These are phyloP conservation scores for Cheilosia soror DNA, from an alignment of 2,888 invertebrate genomes.

Conservation along the genomic window DNA sequence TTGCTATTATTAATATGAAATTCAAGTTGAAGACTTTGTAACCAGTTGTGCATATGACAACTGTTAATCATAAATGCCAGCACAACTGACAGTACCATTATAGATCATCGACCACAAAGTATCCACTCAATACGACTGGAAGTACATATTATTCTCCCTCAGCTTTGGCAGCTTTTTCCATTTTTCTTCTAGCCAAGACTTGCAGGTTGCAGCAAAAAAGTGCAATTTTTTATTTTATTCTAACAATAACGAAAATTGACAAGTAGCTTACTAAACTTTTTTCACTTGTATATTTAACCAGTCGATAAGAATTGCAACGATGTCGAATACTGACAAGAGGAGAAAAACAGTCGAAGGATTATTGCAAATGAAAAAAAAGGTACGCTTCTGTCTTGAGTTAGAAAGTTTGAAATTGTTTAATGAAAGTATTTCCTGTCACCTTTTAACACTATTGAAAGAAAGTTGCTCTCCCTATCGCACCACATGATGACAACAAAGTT, in stretches of 20 bases:
- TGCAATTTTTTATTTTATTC: slow-evolving; percentile 45
- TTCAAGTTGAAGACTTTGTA: slow-evolving; percentile 23
- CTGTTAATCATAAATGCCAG: slow-evolving; percentile 54
- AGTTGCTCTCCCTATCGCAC: not conserved
- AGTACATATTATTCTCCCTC: not conserved
- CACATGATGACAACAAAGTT: slow-evolving; percentile 10
- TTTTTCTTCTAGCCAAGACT: slow-evolving; percentile 9
- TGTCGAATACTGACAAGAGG: slow-evolving; percentile 17
- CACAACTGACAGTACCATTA: slow-evolving; percentile 58
- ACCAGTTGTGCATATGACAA: slow-evolving; percentile 16
- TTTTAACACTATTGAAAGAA: slow-evolving; percentile 11
- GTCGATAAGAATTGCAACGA: slow-evolving; percentile 26
- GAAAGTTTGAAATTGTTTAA: slow-evolving; percentile 57
- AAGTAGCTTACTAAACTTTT: slow-evolving; percentile 26
- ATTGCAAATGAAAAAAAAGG: not conserved
- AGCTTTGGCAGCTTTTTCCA: not conserved
- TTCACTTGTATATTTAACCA: not conserved
- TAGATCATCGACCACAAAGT: slow-evolving; percentile 49
- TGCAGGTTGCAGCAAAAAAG: slow-evolving; percentile 20
- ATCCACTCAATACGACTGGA: slow-evolving; percentile 22
- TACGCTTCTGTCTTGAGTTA: slow-evolving; percentile 14
- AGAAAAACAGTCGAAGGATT: slow-evolving; percentile 23
- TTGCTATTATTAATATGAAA: not conserved
- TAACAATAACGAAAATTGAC: slow-evolving; percentile 36
- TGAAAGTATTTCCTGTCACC: slow-evolving; percentile 51